Evolutionary conservation across 2,113 vertebrate species (phyloP), one percentile per base, ranked within the genome.

Genomic region (Cephalopterus ornatus): DNA sequence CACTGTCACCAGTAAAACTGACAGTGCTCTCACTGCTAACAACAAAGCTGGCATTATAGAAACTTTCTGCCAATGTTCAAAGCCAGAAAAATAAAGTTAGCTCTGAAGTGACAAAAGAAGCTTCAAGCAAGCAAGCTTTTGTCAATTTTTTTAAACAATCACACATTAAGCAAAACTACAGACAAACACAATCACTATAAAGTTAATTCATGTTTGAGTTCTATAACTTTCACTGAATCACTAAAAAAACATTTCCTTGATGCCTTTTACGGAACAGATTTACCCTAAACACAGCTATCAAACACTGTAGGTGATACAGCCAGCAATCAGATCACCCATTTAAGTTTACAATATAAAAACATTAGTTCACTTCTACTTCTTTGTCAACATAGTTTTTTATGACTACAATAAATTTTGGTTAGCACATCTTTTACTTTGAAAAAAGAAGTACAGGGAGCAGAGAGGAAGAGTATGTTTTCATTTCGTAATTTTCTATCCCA

Each of bases 1-100:
- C 35, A 35, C 56, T 8, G 42, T 74, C 88, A 23, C 73, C 18
- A 30, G 66, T 44, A 61, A 89, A 89, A 74, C 44, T 81, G 89
- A 92, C 95, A 95, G 94, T 55, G 88, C 65, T 97, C 92, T 80
- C 93, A 82, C 79, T 88, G 65, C 92, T 96, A 70, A 73, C 61
- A 88, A 96, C 70, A 78, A 32, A 67, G 82, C 47, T 65, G 44
- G 77, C 47, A 80, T 71, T 84, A 56, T 4, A 75, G 46, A 75
- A 84, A 77, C 72, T 53, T 81, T 35, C 3, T 44, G 44, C 19
- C 52, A 28, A 10, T 18, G 12, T 27, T 82, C 66, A 85, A 91
- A 92, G 37, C 18, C 39, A 33, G 52, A 68, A 88, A 81, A 93
- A 75, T 18, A 62, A 82, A 92, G 50, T 55, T 76, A 59, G 71